Conservation (phyloP, 2,113 vertebrate genomes). For the Furnarius figulus region DNA sequence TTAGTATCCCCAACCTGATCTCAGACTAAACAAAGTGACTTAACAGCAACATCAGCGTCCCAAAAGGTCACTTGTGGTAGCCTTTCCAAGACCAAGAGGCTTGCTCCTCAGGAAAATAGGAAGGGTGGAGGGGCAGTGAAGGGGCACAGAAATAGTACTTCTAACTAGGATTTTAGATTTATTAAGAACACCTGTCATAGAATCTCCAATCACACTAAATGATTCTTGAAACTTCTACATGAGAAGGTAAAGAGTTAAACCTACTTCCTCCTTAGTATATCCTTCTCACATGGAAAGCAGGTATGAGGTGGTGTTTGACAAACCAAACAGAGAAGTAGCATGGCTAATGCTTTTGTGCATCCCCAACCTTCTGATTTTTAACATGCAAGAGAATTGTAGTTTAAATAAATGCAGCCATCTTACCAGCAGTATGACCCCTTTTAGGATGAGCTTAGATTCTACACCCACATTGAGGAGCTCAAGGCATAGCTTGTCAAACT, state of each 20-base stretch:
- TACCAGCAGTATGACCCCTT: conserved; percentile 99
- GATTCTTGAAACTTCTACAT: fast-evolving
- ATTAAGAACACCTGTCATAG: fast-evolving
- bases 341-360: neutral
- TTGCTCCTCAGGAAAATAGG: neutral
- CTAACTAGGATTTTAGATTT: neutral
- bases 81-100: neutral
- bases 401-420: conserved; percentile 18
- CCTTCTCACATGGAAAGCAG: neutral
- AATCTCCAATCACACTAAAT: fast-evolving
- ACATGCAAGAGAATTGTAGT: neutral
- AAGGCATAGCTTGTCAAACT: conserved; percentile 99
- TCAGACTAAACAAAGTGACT: neutral
- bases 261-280: neutral
- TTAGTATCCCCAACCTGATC: fast-evolving
- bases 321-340: neutral
- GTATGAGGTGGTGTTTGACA: neutral
- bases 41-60: neutral
- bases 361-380: neutral
- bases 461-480: conserved; percentile 99
- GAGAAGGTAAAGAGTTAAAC: neutral
- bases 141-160: fast-evolving
- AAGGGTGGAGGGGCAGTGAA: fast-evolving
- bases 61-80: neutral
- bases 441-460: conserved; percentile 99